Percentiles rank a stretch among this genome's conserved stretches.
These are phyloP conservation scores for Orthosia cruda DNA, from an alignment of 2,888 invertebrate species.

Conservation along the genomic window DNA sequence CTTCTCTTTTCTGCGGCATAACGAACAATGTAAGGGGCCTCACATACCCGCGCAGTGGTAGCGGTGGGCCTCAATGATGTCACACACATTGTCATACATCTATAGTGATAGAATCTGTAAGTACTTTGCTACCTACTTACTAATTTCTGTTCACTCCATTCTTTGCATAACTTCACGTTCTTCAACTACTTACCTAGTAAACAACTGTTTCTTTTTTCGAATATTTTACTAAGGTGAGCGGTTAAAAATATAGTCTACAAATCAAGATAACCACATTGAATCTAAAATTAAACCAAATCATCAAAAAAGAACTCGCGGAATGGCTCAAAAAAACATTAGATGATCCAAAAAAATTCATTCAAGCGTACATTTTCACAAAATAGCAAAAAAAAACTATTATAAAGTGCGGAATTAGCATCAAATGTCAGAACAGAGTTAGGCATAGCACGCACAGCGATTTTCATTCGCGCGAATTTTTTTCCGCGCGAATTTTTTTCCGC, in stretches of 20 bases:
- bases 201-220: too few relatives aligned
- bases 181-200: background rate
- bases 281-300: background rate
- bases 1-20: background rate
- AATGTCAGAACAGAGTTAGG: slow-evolving; percentile 3
- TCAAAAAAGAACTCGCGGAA: background rate
- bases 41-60: slow-evolving; percentile 15
- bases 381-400: background rate
- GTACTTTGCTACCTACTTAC: background rate
- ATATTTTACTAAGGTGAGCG: too few relatives aligned
- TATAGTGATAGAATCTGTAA: slow-evolving; percentile 3
- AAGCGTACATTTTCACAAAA: background rate
- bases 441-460: too few relatives aligned
- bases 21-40: slow-evolving; percentile 30
- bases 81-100: slow-evolving; percentile 23
- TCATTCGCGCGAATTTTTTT: too few relatives aligned
- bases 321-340: background rate
- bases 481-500: too few relatives aligned
- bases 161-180: too few relatives aligned
- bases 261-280: background rate
- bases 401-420: background rate
- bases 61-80: slow-evolving; percentile 50
- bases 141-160: slow-evolving; percentile 18
- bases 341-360: background rate
- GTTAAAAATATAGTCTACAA: too few relatives aligned